Percentiles rank a stretch among this genome's conserved stretches.
Conservation (phyloP, 2,797 vertebrate species). For the Sebastes goodei region DNA sequence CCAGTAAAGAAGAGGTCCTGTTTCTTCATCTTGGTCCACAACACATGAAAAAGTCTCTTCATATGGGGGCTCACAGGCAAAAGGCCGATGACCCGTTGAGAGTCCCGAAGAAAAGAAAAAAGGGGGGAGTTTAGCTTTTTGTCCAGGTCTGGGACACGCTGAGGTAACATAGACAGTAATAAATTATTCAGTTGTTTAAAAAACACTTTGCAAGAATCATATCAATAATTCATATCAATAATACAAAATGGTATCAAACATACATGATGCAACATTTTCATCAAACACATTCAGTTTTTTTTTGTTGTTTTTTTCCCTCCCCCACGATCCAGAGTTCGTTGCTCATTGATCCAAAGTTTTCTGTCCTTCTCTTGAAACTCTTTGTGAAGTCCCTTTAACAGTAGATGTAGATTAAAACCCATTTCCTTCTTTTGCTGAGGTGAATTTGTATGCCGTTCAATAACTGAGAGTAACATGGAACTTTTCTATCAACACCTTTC, state of each 20-base stretch:
- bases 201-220: constrained; percentile 73
- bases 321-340: constrained; percentile 39
- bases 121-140: constrained; percentile 26
- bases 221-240: constrained; percentile 76
- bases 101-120: constrained; percentile 1
- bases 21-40: constrained; percentile 44
- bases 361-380: constrained; percentile 28
- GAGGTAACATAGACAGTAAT: constrained; percentile 80
- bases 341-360: constrained; percentile 16
- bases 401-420: constrained; percentile 16
- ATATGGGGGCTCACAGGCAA: constrained; percentile 7
- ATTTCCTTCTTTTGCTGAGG: constrained; percentile 22
- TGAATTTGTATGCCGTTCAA: constrained; percentile 35
- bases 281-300: constrained; percentile 52
- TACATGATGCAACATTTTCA: constrained; percentile 69
- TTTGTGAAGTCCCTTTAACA: constrained; percentile 40
- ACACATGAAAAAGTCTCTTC: constrained; percentile 24
- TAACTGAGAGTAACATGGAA: neutral
- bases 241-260: constrained; percentile 82
- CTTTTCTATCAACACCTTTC: constrained; percentile 10
- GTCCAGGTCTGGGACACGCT: constrained; percentile 75
- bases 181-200: constrained; percentile 78
- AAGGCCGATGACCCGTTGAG: neutral
- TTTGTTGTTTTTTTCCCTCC: neutral
- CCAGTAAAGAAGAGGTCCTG: neutral